These are phyloP conservation scores for Charadrius vociferus DNA, from an alignment of 2,113 vertebrate species.

Conservation along the genomic window DNA sequence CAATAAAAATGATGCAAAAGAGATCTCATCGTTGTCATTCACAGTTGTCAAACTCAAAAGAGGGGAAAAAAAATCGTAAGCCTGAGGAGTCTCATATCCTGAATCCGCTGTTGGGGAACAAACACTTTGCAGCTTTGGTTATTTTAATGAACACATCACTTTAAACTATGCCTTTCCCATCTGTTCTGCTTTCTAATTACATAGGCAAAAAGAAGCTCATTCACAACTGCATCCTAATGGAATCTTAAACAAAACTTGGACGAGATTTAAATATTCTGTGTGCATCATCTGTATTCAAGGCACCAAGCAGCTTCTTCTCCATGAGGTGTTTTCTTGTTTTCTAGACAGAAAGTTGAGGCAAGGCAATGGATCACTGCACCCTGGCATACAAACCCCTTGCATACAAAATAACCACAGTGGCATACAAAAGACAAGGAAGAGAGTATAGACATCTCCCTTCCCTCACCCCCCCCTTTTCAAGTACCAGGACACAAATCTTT, in stretches of 20 bases:
- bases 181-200: conserved; percentile 64
- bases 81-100: not conserved
- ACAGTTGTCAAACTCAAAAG: not conserved
- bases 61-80: not conserved
- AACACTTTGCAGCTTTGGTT: conserved; percentile 50
- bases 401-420: not conserved
- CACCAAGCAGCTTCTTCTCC: not conserved
- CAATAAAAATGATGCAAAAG: conserved; percentile 1
- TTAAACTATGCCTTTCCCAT: conserved; percentile 62
- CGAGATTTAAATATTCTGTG: not conserved
- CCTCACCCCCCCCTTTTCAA: not conserved
- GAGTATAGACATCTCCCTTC: not conserved
- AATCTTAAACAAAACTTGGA: conserved; percentile 27
- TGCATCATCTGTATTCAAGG: not conserved
- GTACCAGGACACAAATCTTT: not conserved
- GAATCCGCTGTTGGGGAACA: conserved; percentile 31
- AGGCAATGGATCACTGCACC: not conserved
- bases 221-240: conserved; percentile 42
- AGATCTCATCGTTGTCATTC: not conserved
- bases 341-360: not conserved
- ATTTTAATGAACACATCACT: conserved; percentile 68
- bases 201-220: conserved; percentile 28
- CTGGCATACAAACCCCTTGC: not conserved
- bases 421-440: not conserved
- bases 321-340: not conserved